Base-by-base conservation (phyloP, 2,113 vertebrate genomes). In the Ammospiza caudacuta region DNA sequence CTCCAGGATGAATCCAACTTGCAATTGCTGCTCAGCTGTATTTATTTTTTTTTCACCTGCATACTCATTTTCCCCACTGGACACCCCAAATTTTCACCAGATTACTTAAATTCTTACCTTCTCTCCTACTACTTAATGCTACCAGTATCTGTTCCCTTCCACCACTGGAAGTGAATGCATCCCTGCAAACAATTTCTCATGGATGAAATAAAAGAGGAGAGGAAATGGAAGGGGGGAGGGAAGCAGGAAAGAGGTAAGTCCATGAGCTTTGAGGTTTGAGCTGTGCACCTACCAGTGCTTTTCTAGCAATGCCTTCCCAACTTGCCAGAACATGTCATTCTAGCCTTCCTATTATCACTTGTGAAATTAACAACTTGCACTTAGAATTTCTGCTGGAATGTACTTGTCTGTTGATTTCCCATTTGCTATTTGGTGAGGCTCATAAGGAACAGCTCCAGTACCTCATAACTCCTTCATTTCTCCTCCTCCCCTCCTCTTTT, bases 301-400 rank as follows among this genome's bases (percentile, higher is more conserved):
- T 94, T 46, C 46, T 31, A 93, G 43, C 29, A 66, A 22, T 66
- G 59, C 55, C 72, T 59, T 90, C 75, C 35, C 63, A 83, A 1
- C 87, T 63, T 93, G 91, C 81, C 55, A 91, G 59, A 83, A 92
- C 78, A 35, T 87, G 87, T 88, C 81, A 85, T 87, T 89, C 70
- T 51, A 80, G 75, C 78, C 82, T 92, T 94, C 63, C 55, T 80
- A 24, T 80, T 90, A 83, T 59, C 72, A 74, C 51, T 70, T 35
- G 35, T 35, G 35, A 35, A 35, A 35, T 35, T 35, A 35, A 35
- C 35, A 35, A 74, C 51, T 70, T 93, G 47, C 85, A 74, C 87
- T 87, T 91, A 63, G 87, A 94, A 91, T 87, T 96, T 80, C 55
- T 76, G 10, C 78, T 90, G 91, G 87, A 95, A 94, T 94, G 78